Conservation (phyloP, 2,888 invertebrate species). For the Sinhomidia bicolor region DNA sequence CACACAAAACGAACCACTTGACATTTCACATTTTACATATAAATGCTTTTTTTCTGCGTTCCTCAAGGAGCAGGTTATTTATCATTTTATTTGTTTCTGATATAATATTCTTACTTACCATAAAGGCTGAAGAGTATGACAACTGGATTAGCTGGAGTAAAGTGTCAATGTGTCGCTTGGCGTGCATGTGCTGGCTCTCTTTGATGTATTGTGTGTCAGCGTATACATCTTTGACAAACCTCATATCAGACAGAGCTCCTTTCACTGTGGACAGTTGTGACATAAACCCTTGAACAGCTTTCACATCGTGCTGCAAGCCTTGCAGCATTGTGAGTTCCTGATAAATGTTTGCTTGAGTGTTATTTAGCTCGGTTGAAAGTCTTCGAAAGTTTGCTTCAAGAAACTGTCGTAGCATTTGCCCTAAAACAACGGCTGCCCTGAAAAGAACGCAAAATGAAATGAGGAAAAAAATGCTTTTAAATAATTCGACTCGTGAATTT, state of each 20-base stretch:
- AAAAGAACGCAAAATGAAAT: not conserved
- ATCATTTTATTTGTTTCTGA: no score
- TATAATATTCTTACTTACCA: conserved; percentile 26
- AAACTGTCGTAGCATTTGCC: conserved; percentile 70
- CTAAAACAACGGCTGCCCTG: conserved; percentile 66
- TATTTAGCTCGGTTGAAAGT: conserved; percentile 57
- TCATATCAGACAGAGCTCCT: conserved; percentile 48
- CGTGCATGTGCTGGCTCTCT: conserved; percentile 60
- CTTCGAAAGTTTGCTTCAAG: conserved; percentile 68
- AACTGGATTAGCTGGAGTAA: conserved; percentile 61
- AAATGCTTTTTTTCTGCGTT: not conserved
- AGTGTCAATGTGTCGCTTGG: conserved; percentile 58
- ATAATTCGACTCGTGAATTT: no score
- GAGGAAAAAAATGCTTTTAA: not conserved
- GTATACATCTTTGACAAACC: conserved; percentile 62
- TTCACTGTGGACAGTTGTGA: conserved; percentile 57
- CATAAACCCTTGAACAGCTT: conserved; percentile 46
- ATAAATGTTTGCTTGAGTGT: conserved; percentile 66
- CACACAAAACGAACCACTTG: not conserved
- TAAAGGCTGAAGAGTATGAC: conserved; percentile 58
- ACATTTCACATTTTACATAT: not conserved
- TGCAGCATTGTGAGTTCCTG: conserved; percentile 66
- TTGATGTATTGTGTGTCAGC: conserved; percentile 69
- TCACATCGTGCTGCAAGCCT: conserved; percentile 67
- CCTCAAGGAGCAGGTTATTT: no score